Conservation (phyloP, 2,888 invertebrate species). For the Trichopoda pennipes region DNA sequence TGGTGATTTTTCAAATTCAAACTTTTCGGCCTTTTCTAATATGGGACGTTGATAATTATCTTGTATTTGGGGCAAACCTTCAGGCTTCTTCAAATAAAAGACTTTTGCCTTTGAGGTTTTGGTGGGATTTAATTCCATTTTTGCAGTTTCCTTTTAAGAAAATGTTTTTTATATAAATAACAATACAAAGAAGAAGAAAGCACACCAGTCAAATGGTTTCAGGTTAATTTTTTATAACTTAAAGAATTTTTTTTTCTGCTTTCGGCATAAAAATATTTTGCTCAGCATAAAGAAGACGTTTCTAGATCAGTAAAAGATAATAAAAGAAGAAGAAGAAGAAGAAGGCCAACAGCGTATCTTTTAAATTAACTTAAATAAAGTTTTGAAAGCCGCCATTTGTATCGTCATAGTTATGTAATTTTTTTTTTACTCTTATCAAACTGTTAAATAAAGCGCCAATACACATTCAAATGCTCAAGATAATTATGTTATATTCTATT, state of each 20-base stretch:
- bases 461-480: too few species aligned
- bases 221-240: neutral
- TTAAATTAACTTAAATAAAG: neutral
- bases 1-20: constrained; percentile 80
- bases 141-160: constrained; percentile 66
- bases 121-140: constrained; percentile 76
- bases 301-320: neutral
- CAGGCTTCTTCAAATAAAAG: constrained; percentile 81
- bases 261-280: constrained; percentile 2
- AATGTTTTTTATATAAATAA: constrained; percentile 28
- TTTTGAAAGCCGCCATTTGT: too few species aligned
- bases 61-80: constrained; percentile 84
- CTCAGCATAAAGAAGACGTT: constrained; percentile 22
- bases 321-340: neutral
- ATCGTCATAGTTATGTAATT: too few species aligned
- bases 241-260: too few species aligned
- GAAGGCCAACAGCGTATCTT: neutral
- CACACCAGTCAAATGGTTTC: constrained; percentile 1
- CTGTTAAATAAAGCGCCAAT: too few species aligned
- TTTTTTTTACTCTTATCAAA: too few species aligned
- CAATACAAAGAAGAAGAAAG: neutral
- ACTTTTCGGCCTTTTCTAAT: constrained; percentile 86
- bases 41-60: constrained; percentile 89
- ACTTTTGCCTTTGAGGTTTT: constrained; percentile 75
- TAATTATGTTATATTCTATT: too few species aligned